Evolutionary conservation across 1,140 invertebrate genomes (phyloP), one percentile per base, ranked within the genome.

Genomic region (Dinothrombium tinctorium): DNA sequence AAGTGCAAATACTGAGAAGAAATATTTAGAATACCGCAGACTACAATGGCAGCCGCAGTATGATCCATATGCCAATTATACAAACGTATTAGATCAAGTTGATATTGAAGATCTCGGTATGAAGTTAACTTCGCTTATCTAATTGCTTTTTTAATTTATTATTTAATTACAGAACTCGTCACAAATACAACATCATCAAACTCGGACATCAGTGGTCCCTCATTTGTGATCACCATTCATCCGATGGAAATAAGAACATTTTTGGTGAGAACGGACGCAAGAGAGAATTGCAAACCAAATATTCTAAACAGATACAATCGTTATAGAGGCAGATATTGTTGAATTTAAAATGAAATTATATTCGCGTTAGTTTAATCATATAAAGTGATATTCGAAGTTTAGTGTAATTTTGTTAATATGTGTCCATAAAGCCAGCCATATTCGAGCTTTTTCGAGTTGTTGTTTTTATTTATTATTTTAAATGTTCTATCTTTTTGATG

Each of bases 231-330:
- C 12, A 50, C 56, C 3, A 49, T 72, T 4, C 55, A 60, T n/a
- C 67, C 69, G 1, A 70, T 70, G 66, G 58, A 72, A 56, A 72
- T 72, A 44, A 56, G 67, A 21, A 71, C 69, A 8, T 69, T 70
- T 49, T 53, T 68, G 22, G 20, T 65, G 8, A 44, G 48, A 44
- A 36, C 49, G 21, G n/a, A 38, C 12, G 19, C 43, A 4, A 42
- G 28, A 21, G 8, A n/a, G 4, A 29, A 17, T 7, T 40, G 24
- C 12, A n/a, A n/a, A n/a, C n/a, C n/a, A n/a, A n/a, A n/a, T n/a
- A n/a, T n/a, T n/a, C n/a, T n/a, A n/a, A n/a, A n/a, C n/a, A n/a
- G n/a, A n/a, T n/a, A n/a, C n/a, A n/a, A n/a, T n/a, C n/a, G n/a
- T n/a, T n/a, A n/a, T n/a, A n/a, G n/a, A n/a, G n/a, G n/a, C n/a